Evolutionary conservation across 2,888 invertebrate species (phyloP).

Genomic region (Synanthedon formicaeformis): DNA sequence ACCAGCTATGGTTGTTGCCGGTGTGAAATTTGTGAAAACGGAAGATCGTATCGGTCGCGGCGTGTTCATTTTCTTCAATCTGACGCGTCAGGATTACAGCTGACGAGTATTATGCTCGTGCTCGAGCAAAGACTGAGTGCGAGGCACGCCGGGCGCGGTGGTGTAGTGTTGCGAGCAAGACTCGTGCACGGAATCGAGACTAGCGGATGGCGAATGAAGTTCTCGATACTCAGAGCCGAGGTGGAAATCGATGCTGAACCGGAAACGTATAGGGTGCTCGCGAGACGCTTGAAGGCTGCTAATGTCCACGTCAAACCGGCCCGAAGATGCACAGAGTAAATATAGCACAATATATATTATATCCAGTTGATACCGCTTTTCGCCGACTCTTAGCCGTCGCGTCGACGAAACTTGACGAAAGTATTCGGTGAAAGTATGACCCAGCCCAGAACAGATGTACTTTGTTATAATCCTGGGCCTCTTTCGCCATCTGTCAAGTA

Average conservation of each 20-base stretch:
- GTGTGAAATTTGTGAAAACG: slow-evolving; percentile 14
- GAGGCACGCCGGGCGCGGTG: slow-evolving; percentile 49
- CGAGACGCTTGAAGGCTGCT: slow-evolving; percentile 44
- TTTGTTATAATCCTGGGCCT: too few species aligned
- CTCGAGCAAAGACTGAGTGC: slow-evolving; percentile 63
- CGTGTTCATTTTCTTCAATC: slow-evolving; percentile 59
- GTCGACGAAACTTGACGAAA: too few species aligned
- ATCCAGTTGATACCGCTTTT: not conserved
- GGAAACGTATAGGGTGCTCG: slow-evolving; percentile 45
- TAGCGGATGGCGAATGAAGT: slow-evolving; percentile 60
- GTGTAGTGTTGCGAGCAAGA: slow-evolving; percentile 47
- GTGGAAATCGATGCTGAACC: slow-evolving; percentile 60
- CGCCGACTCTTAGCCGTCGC: too few species aligned
- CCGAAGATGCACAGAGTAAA: slow-evolving; percentile 45
- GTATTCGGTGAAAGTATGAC: too few species aligned
- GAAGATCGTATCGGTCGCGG: slow-evolving; percentile 47
- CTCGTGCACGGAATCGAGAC: slow-evolving; percentile 55
- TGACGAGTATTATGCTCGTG: slow-evolving; percentile 66
- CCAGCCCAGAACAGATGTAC: too few species aligned
- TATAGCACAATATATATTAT: slow-evolving; percentile 15
- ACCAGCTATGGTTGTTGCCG: slow-evolving; percentile 58
- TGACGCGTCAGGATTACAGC: slow-evolving; percentile 64
- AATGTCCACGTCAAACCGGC: slow-evolving; percentile 49
- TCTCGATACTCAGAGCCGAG: slow-evolving; percentile 50
- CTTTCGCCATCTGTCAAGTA: too few species aligned